A percentile compares a stretch with the other conserved stretches of the same genome.
Evolutionary conservation across 2,113 vertebrate species (phyloP).

Genomic region (Sinocyclocheilus maitianheensis): DNA sequence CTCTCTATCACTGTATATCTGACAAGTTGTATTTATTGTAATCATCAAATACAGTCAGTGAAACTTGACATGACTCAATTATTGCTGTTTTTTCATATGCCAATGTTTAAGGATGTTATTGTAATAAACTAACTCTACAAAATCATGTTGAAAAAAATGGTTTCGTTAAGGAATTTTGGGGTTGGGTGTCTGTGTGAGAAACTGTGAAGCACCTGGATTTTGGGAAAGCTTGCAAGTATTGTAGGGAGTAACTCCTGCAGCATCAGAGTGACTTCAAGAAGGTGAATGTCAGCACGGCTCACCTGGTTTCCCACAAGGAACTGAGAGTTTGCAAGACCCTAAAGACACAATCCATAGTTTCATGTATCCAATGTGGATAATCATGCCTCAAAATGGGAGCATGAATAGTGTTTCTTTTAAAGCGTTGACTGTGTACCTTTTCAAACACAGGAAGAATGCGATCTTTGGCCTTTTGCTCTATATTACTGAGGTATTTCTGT

Average conservation of each 20-base stretch:
- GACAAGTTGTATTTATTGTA: background rate
- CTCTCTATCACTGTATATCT: background rate
- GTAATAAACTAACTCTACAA: background rate
- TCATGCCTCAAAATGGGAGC: background rate
- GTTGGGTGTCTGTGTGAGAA: background rate
- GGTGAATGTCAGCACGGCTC: constrained; percentile 83
- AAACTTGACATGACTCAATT: background rate
- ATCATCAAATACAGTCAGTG: background rate
- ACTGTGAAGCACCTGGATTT: constrained; percentile 78
- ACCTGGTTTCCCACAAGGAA: constrained; percentile 86
- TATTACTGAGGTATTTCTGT: constrained; percentile 68
- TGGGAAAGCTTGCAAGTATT: constrained; percentile 78
- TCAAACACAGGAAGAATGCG: constrained; percentile 86
- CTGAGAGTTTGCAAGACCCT: constrained; percentile 77
- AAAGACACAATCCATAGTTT: background rate
- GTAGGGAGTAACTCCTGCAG: constrained; percentile 77
- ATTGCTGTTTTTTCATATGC: background rate
- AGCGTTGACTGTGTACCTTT: constrained; percentile 73
- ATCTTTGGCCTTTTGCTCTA: constrained; percentile 74
- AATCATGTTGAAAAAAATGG: too few species aligned
- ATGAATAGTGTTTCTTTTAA: background rate
- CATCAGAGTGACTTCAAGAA: constrained; percentile 86
- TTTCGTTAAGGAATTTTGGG: background rate
- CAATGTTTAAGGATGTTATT: background rate
- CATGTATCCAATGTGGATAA: background rate